Evolutionary conservation across 2,888 invertebrate genomes (phyloP), one percentile per base, ranked within the genome.

Genomic region (Cheilosia scutellata): DNA sequence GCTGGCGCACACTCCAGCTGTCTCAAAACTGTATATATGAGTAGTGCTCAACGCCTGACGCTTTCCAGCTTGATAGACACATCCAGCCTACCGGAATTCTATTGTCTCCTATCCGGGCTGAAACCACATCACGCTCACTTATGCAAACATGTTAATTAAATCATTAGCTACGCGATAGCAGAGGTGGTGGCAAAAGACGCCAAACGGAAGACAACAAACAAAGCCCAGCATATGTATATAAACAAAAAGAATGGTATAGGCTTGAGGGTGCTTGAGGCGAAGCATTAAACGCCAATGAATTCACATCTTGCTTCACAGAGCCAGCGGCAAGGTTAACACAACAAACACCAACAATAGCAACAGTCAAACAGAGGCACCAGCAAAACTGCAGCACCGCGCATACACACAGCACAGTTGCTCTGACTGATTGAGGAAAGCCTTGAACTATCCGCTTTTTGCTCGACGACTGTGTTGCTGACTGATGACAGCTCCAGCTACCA

Each of bases 91-190:
- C 78, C 68, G 83, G 51, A 68, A 83, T 72, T 78, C 83, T 63
- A 83, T 83, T 83, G 83, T 83, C 40, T 82, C 55, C 42, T 57
- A 44, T 58, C 60, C 4, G 11, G 40, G 37, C 33, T 20, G 0
- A 37, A 65, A 49, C 62, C 63, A 71, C 40, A 55, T 51, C 57
- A 29, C 65, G 58, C 51, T 82, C 57, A 68, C 72, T 78, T 83
- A 72, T 78, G 83, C 74, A 83, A 79, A 79, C 68, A 63, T 27
- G 68, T 29, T 78, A 83, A 83, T 83, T 83, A 83, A 83, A 78
- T 78, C 57, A 79, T 83, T 78, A 71, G 29, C 65, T 25, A 7
- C 53, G 47, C 66, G 53, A 66, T 44, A 33, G 66, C 49, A 58
- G 47, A 37, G 25, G 16, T 29, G 55, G 31, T 49, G 57, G 70